Evolutionary conservation across 2,797 vertebrate genomes (phyloP), one percentile per base, ranked within the genome.

Genomic region (Mergus octosetaceus): DNA sequence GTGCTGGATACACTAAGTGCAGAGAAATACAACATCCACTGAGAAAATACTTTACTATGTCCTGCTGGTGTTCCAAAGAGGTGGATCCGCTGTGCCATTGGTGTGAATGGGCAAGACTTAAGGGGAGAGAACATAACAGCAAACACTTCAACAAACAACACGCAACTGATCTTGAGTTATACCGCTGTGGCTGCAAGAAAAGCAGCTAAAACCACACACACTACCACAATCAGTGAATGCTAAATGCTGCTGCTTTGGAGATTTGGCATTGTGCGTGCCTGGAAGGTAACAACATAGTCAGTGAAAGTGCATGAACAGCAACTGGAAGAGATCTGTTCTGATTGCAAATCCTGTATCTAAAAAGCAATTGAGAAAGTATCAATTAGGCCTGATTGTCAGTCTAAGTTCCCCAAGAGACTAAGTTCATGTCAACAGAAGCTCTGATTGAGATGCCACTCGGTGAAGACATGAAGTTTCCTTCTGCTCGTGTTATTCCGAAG

Each of bases 61-160:
- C 47, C n/a, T 22, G 71, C 54, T 19, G 71, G 27, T 32, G 69
- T 17, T 77, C n/a, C 4, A 3, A 30, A 56, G 91, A 54, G 41
- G 66, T 0, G 4, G 71, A 34, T 36, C 25, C 0, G 1, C 60
- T 4, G 66, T 4, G 82, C 34, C 76, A 6, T 0, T 0, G 34
- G 54, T 12, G 19, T 39, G 39, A 70, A n/a, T 0, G 0, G 56
- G 24, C 34, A 86, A 72, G 68, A 68, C 73, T 70, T 53, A 38
- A 0, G 6, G 54, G 28, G 47, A 60, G 76, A 51, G 54, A 21
- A 68, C 0, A 30, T 2, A 20, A 15, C 18, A 45, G 72, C 69
- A 36, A 64, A 5, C 6, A 6, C 34, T 0, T 3, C 54, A 30
- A 60, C 34, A 16, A 2, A 2, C 64, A n/a, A 14, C 64, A 9